These are phyloP conservation scores for Linurgus olivaceus DNA, from an alignment of 2,797 vertebrate genomes.

Conservation along the genomic window DNA sequence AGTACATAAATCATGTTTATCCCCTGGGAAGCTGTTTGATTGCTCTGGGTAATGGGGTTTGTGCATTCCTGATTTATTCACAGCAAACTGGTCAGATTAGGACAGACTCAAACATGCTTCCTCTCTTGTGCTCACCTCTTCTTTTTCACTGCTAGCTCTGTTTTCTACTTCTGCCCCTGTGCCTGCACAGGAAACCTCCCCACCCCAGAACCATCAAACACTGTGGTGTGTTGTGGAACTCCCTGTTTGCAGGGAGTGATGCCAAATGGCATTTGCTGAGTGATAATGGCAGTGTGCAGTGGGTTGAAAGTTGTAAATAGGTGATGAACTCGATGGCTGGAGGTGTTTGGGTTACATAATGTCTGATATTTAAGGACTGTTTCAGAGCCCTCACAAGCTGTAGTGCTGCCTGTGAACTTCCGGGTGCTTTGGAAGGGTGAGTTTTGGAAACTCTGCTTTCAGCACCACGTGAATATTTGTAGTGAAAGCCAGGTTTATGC, in stretches of 20 bases:
- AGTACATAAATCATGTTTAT: neutral
- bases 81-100: neutral
- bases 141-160: neutral
- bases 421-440: neutral
- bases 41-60: neutral
- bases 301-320: neutral
- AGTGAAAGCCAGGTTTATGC: neutral
- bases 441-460: neutral
- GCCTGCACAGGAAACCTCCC: neutral
- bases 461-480: neutral
- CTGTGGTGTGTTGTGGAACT: neutral
- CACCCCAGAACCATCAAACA: neutral
- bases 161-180: neutral
- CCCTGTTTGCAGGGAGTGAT: neutral
- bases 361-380: neutral
- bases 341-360: neutral
- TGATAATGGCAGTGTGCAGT: fast-evolving
- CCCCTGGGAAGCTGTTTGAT: neutral
- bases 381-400: neutral
- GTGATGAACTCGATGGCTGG: neutral
- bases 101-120: neutral
- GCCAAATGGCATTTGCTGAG: neutral
- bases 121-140: neutral
- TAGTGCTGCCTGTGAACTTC: neutral
- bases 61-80: neutral